Conservation (phyloP, 2,113 vertebrate species). For the Lanius ludovicianus region DNA sequence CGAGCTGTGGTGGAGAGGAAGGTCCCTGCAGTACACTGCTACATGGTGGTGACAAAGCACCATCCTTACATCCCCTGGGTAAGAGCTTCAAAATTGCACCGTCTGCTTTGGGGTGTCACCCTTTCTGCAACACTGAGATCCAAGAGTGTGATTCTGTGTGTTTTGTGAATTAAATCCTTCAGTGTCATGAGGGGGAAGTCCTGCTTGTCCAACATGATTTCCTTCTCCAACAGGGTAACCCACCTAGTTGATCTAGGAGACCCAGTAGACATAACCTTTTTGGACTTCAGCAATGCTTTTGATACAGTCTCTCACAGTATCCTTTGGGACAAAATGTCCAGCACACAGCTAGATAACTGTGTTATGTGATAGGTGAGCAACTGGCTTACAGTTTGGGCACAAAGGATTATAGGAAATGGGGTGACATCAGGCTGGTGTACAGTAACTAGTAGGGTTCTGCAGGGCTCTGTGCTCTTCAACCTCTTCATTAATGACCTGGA, state of each 20-base stretch:
- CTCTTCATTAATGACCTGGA: background rate
- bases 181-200: background rate
- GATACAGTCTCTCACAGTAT: background rate
- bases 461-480: background rate
- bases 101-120: background rate
- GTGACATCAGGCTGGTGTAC: background rate
- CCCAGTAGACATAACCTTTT: background rate
- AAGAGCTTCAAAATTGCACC: background rate
- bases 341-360: accelerated
- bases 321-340: background rate
- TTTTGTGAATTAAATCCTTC: background rate
- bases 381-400: accelerated
- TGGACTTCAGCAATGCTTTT: background rate
- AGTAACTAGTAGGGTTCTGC: background rate
- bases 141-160: background rate
- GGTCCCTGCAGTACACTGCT: background rate
- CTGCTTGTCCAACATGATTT: background rate
- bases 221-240: background rate
- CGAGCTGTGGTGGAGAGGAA: background rate
- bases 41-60: background rate
- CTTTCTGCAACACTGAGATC: background rate
- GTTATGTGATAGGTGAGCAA: accelerated
- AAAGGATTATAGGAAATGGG: background rate
- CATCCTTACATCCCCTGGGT: accelerated
- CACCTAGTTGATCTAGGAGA: background rate